Evolutionary conservation across 2,797 vertebrate species (phyloP).

Genomic region (Glyptemys insculpta): DNA sequence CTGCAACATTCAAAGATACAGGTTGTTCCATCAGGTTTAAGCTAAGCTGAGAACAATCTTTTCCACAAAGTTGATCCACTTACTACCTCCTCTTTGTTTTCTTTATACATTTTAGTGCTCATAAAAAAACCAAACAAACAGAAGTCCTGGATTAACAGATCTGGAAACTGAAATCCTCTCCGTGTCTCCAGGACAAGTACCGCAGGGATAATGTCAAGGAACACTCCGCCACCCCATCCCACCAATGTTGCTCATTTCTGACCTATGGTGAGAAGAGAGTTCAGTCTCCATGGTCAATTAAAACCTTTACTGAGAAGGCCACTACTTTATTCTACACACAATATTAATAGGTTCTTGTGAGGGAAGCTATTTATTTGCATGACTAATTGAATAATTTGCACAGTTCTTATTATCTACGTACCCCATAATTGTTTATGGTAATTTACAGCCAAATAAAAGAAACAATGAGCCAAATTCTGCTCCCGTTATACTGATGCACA

Average conservation of each 20-base stretch:
- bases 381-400: neutral
- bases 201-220: neutral
- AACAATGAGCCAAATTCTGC: neutral
- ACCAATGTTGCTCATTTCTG: neutral
- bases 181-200: neutral
- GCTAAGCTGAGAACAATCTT: neutral
- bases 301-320: neutral
- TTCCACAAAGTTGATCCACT: neutral
- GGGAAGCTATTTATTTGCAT: neutral
- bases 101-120: fast-evolving
- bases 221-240: neutral
- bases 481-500: neutral
- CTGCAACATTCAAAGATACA: neutral
- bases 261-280: neutral
- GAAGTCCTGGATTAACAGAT: neutral
- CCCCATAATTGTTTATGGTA: neutral
- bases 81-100: fast-evolving
- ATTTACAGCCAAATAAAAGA: neutral
- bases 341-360: neutral
- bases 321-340: neutral
- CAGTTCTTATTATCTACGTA: neutral
- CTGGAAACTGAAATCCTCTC: fast-evolving
- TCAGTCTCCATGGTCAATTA: neutral
- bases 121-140: no score
- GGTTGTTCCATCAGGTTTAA: neutral